A percentile compares a stretch with the other conserved stretches of the same genome.
Evolutionary conservation across 2,113 vertebrate species (phyloP).

Genomic region (Sminthopsis crassicaudata): DNA sequence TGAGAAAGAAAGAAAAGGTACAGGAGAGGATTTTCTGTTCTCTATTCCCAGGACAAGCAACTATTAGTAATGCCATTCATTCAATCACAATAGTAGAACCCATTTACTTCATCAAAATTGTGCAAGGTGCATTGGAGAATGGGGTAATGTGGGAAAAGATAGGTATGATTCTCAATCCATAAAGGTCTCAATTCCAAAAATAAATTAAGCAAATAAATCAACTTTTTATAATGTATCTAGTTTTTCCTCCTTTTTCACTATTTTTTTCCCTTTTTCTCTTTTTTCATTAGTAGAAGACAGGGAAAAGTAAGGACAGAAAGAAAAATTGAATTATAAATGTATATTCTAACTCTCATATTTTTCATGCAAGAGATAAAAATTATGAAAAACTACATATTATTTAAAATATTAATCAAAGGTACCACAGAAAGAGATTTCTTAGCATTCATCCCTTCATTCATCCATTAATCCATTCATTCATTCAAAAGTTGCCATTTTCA

Average conservation of each 20-base stretch:
- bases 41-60: neutral
- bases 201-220: neutral
- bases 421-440: slow-evolving; percentile 22
- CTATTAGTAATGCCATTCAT: neutral
- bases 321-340: neutral
- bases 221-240: neutral
- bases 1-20: neutral
- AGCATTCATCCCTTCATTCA: neutral
- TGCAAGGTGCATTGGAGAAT: neutral
- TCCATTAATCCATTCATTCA: neutral
- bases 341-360: neutral
- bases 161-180: neutral
- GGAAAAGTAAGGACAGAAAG: neutral
- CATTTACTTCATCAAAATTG: neutral
- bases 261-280: neutral
- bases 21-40: neutral
- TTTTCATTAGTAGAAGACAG: neutral
- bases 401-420: slow-evolving; percentile 10
- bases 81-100: neutral
- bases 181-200: neutral
- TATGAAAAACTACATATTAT: neutral
- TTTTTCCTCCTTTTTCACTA: neutral
- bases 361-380: neutral
- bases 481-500: slow-evolving; percentile 12
- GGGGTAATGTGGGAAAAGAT: neutral